phyloP scores from a whole-genome alignment of 1,140 invertebrate species.

The Meloidogyne exigua region DNA sequence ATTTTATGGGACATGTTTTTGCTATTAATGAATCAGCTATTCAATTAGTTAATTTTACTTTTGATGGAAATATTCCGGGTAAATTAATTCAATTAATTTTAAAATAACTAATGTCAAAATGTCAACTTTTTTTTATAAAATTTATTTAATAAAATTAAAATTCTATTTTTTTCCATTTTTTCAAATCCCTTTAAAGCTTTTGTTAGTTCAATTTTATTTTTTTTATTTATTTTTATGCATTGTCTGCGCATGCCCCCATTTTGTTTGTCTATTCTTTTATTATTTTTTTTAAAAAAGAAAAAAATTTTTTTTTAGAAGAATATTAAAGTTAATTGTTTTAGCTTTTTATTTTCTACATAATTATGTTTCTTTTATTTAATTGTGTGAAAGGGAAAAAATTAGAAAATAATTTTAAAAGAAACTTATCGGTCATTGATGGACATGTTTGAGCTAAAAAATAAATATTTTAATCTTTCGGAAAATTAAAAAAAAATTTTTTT shows the following conservation, averaged over 20 bases:
- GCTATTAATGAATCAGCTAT: slow-evolving; percentile 19
- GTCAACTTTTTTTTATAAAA: neutral
- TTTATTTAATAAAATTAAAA: neutral
- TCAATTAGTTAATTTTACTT: slow-evolving; percentile 23
- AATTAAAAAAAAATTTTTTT: too few relatives aligned
- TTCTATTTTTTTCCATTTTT: neutral
- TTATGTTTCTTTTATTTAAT: too few relatives aligned
- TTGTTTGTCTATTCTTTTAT: neutral
- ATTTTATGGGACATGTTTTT: slow-evolving; percentile 19
- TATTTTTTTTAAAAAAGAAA: neutral
- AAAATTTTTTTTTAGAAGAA: neutral
- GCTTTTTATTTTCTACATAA: too few relatives aligned
- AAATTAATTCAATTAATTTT: neutral
- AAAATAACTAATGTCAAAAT: neutral
- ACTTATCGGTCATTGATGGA: too few relatives aligned
- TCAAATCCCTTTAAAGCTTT: neutral
- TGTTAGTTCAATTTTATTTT: neutral
- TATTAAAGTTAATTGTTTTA: neutral
- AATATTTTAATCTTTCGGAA: too few relatives aligned
- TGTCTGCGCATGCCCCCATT: neutral
- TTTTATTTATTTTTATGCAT: neutral
- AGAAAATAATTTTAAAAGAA: too few relatives aligned
- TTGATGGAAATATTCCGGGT: slow-evolving; percentile 17
- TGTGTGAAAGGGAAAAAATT: too few relatives aligned
- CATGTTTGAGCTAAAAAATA: too few relatives aligned